Conservation (phyloP, 1,140 invertebrate genomes). For the Acromyrmex charruanus region DNA sequence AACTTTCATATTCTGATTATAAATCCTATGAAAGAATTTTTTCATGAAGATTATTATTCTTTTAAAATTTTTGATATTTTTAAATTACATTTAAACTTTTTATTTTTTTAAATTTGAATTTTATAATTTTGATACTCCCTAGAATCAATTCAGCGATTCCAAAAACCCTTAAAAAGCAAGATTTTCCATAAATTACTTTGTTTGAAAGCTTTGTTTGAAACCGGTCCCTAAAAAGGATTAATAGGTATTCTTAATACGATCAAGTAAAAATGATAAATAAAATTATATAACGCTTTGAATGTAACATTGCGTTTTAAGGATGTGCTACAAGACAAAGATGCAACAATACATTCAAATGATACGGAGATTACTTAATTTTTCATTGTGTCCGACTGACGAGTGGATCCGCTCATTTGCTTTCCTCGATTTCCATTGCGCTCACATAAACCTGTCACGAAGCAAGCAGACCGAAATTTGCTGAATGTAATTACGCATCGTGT, state of each 20-base stretch:
- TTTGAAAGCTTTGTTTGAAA: no score
- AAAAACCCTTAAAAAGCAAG: no score
- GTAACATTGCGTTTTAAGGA: not conserved
- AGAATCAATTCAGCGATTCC: no score
- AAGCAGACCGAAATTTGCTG: slow-evolving; percentile 39
- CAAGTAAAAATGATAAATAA: not conserved
- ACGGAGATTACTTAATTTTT: not conserved
- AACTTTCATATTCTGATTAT: no score
- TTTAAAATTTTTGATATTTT: no score
- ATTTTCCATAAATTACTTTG: no score
- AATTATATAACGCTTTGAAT: not conserved
- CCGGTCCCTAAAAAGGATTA: no score
- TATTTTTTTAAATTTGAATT: no score
- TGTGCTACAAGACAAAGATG: not conserved
- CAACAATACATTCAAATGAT: not conserved
- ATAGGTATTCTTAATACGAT: not conserved
- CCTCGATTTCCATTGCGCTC: slow-evolving; percentile 1
- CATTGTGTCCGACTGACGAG: not conserved
- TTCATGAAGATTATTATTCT: no score
- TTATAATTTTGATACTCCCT: no score
- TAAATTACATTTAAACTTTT: no score
- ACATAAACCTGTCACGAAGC: slow-evolving; percentile 5
- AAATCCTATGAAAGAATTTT: no score
- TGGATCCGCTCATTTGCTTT: slow-evolving; percentile 48
- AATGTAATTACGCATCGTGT: slow-evolving; percentile 24